Conservation (phyloP, 2,888 invertebrate species). For the Mesoligia furuncula region DNA sequence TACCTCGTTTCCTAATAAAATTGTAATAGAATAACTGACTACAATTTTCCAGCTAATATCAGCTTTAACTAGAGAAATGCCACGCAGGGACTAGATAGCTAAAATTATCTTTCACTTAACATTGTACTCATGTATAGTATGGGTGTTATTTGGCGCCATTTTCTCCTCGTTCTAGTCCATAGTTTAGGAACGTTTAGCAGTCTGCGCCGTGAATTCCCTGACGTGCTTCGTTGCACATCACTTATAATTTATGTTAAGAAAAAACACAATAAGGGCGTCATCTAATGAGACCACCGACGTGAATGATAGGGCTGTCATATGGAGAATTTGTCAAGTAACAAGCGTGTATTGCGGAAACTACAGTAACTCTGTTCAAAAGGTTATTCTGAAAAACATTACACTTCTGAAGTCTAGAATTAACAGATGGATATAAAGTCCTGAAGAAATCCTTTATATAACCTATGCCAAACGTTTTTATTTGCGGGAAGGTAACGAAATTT, state of each 20-base stretch:
- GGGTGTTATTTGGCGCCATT: constrained; percentile 65
- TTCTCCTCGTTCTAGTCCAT: constrained; percentile 72
- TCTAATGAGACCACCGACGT: constrained; percentile 86
- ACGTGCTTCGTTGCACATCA: constrained; percentile 70
- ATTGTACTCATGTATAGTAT: constrained; percentile 41
- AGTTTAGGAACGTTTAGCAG: constrained; percentile 77
- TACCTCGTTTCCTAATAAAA: constrained; percentile 56
- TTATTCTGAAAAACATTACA: neutral
- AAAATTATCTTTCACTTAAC: constrained; percentile 67
- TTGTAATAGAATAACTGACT: constrained; percentile 56
- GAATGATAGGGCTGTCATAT: constrained; percentile 68
- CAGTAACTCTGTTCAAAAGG: neutral
- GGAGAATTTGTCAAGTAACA: neutral
- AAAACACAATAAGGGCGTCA: constrained; percentile 76
- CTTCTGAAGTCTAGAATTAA: neutral
- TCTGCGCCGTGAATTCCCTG: constrained; percentile 66
- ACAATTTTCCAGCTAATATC: constrained; percentile 55
- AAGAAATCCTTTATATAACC: constrained; percentile 2
- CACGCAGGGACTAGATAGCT: constrained; percentile 54
- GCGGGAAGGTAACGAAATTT: constrained; percentile 18
- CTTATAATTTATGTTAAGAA: constrained; percentile 78
- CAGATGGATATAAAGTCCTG: neutral
- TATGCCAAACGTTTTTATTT: constrained; percentile 28
- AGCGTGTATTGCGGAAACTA: neutral
- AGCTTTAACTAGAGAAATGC: constrained; percentile 46